Percentiles rank a stretch among this genome's conserved stretches.
Evolutionary conservation across 2,113 vertebrate species (phyloP).

Genomic region (Coryphaenoides rupestris): DNA sequence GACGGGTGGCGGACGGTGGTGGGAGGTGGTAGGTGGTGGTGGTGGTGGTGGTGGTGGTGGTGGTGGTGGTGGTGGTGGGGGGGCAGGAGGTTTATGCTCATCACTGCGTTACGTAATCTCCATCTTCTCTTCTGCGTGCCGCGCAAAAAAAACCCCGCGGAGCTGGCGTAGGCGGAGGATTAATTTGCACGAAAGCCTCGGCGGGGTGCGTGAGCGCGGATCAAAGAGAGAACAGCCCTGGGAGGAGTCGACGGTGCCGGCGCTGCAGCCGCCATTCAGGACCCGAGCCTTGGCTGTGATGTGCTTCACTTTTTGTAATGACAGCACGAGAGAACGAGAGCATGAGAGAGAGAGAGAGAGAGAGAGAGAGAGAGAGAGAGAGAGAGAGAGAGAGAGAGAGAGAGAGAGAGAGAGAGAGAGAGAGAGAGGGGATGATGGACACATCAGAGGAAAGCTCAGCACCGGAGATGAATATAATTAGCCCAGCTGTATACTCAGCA

Average conservation of each 20-base stretch:
- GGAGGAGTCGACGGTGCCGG: conserved; percentile 49
- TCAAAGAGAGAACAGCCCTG: conserved; percentile 61
- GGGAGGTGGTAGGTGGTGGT: too few species aligned
- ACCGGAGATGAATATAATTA: conserved; percentile 48
- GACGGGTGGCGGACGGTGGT: too few species aligned
- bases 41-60: too few species aligned
- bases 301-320: conserved; percentile 53
- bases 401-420: too few species aligned
- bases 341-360: too few species aligned
- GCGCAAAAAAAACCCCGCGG: conserved; percentile 58
- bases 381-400: too few species aligned
- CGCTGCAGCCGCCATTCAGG: conserved; percentile 44
- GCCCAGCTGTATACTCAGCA: conserved; percentile 35
- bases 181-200: conserved; percentile 57
- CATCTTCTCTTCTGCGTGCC: conserved; percentile 43
- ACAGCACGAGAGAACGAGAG: conserved; percentile 11
- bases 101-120: too few species aligned
- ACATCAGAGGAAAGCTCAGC: conserved; percentile 41
- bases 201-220: conserved; percentile 61
- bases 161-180: conserved; percentile 63
- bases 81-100: too few species aligned
- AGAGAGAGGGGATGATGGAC: neutral
- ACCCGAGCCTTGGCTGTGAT: conserved; percentile 46
- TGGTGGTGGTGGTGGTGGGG: too few species aligned
- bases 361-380: too few species aligned